A percentile compares a stretch with the other conserved stretches of the same genome.
Evolutionary conservation across 2,113 vertebrate genomes (phyloP).

Genomic region (Protobothrops flavoviridis): DNA sequence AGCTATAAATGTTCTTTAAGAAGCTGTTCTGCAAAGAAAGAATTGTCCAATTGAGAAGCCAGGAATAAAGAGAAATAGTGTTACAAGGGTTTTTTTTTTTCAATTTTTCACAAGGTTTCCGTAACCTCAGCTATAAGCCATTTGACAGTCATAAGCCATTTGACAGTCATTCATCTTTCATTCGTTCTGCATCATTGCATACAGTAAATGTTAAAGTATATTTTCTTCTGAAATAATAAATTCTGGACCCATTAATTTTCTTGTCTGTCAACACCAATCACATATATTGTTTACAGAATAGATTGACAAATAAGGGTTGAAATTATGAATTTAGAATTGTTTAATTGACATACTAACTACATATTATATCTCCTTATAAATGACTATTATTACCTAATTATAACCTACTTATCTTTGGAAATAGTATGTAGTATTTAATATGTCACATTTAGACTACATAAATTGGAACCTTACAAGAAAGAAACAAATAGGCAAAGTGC

Average conservation of each 20-base stretch:
- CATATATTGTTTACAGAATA: not conserved
- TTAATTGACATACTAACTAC: not conserved
- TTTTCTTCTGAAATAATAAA: conserved; percentile 11
- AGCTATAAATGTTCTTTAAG: not conserved
- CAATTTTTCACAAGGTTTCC: not conserved
- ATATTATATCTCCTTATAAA: not conserved
- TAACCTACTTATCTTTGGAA: not conserved
- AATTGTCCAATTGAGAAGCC: not conserved
- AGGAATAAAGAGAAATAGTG: not conserved
- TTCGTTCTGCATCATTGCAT: not conserved
- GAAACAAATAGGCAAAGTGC: not conserved
- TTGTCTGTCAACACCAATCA: not conserved
- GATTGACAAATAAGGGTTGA: not conserved
- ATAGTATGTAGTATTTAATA: not conserved
- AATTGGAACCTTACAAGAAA: not conserved
- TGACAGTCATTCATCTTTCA: conserved; percentile 4
- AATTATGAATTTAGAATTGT: not conserved
- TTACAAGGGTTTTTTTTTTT: not conserved
- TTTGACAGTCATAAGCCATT: not conserved
- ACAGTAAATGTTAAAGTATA: conserved; percentile 2
- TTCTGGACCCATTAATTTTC: conserved; percentile 4
- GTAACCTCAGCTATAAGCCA: not conserved
- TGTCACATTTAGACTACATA: not conserved
- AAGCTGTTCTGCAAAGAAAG: not conserved
- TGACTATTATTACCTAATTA: not conserved